Percentiles rank a stretch among this genome's conserved stretches.
Evolutionary conservation across 2,113 vertebrate species (phyloP).

Genomic region (Boulengeromyrus knoepffleri): DNA sequence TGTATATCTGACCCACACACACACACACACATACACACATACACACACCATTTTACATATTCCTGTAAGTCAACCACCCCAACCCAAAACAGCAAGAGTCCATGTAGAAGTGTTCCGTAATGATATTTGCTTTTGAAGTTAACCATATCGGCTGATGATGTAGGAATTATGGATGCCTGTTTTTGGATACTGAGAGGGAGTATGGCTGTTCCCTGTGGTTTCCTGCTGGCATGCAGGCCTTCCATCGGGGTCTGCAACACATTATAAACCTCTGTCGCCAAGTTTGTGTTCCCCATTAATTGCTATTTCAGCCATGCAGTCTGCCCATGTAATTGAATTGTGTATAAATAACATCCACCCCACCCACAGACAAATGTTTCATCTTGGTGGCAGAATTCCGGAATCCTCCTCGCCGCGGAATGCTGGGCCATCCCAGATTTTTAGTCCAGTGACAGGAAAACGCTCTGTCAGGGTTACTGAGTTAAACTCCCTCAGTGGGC

Average conservation of each 20-base stretch:
- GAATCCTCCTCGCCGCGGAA: background rate
- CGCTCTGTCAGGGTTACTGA: background rate
- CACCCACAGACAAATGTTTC: conserved; percentile 6
- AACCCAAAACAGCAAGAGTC: background rate
- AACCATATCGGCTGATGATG: background rate
- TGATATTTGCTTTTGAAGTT: background rate
- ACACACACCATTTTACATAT: background rate
- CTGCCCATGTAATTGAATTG: conserved; percentile 21
- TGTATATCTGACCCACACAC: background rate
- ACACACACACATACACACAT: background rate
- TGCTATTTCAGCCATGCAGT: conserved; percentile 20
- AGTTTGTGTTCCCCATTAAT: conserved; percentile 15
- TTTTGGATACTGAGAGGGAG: background rate
- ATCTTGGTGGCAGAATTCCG: conserved; percentile 10
- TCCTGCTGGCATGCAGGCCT: conserved; percentile 1
- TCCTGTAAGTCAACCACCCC: background rate
- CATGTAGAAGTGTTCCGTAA: background rate
- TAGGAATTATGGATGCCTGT: background rate
- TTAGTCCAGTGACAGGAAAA: background rate
- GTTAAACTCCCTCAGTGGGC: background rate
- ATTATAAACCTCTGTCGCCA: conserved; percentile 14
- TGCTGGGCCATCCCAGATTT: background rate
- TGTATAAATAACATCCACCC: conserved; percentile 14
- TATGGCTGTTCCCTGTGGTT: conserved; percentile 1
- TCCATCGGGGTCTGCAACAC: conserved; percentile 7